Base-by-base conservation (phyloP, 2,113 vertebrate species). In the Synodontis membranacea region DNA sequence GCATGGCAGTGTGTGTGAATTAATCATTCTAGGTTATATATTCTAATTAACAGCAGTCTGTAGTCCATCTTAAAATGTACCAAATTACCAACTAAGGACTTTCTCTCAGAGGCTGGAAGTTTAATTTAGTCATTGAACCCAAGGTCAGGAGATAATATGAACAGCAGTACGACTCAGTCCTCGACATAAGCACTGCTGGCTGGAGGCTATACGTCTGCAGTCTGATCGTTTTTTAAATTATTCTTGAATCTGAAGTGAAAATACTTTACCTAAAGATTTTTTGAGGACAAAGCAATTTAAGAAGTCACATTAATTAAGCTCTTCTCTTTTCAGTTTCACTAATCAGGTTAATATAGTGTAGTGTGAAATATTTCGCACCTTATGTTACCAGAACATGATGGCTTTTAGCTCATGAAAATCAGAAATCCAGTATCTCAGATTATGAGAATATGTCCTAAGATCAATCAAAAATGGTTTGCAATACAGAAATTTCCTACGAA, bases 11-110 rank as follows among this genome's bases (percentile, higher is more conserved):
- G 82, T 85, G 82, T 87, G 88, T 83, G 89, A 92, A 94, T 94
- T 91, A 93, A 93, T 94, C 90, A 93, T 89, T 91, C 87, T 87
- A 90, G 90, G 91, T 92, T 90, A 89, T 90, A 89, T 92, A 92
- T 91, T 93, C 72, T 92, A 94, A 95, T 95, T 94, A 95, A 93
- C 91, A 89, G 88, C 88, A 91, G 80, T 87, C 89, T 91, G 88
- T 76, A 92, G 89, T 87, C 78, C 72, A 90, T 89, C 91, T 92
- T 90, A 93, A 91, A 91, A 88, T 82, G 90, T 87, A 92, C 91
- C 94, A 94, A 92, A 94, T 92, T 91, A 86, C 91, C 82, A 91
- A 92, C 90, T 90, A 84, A 92, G 91, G 89, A 92, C 91, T 89
- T 86, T 90, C 90, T 84, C 88, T 90, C 88, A 86, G 88, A 92